phyloP scores from a whole-genome alignment of 2,113 vertebrate genomes.

The Antennarius striatus region DNA sequence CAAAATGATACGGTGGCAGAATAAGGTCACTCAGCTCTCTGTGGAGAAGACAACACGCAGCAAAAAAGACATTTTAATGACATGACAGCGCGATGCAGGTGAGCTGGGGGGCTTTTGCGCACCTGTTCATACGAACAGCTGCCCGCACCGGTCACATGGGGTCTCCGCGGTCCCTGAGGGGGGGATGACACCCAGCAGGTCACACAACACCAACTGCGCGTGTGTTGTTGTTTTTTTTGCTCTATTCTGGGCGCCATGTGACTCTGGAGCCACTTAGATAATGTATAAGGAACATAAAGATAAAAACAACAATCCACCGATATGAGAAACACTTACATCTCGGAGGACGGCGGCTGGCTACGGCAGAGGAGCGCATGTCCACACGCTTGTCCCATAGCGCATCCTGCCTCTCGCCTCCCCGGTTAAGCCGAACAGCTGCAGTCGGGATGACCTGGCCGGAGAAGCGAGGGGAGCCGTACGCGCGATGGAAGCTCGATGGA shows the following conservation, averaged over 20 bases:
- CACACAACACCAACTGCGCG: background rate
- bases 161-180: conserved; percentile 6
- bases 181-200: conserved; percentile 48
- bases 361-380: conserved; percentile 98
- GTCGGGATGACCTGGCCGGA: conserved; percentile 33
- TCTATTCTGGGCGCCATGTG: conserved; percentile 42
- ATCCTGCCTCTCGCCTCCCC: conserved; percentile 85
- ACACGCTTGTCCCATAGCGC: conserved; percentile 96
- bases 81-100: background rate
- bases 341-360: conserved; percentile 88
- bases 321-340: conserved; percentile 82
- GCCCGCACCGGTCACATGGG: conserved; percentile 28
- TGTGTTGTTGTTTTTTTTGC: no score
- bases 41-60: no score
- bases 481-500: conserved; percentile 20
- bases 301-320: background rate
- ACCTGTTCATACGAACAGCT: conserved; percentile 7
- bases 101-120: background rate
- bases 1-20: conserved; percentile 13
- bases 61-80: conserved; percentile 1
- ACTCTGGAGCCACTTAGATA: background rate
- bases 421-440: conserved; percentile 66
- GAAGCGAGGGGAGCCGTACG: background rate
- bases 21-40: conserved; percentile 32
- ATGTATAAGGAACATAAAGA: conserved; percentile 1